Evolutionary conservation across 2,888 invertebrate species (phyloP).

Genomic region (Himalopsyche anomala): DNA sequence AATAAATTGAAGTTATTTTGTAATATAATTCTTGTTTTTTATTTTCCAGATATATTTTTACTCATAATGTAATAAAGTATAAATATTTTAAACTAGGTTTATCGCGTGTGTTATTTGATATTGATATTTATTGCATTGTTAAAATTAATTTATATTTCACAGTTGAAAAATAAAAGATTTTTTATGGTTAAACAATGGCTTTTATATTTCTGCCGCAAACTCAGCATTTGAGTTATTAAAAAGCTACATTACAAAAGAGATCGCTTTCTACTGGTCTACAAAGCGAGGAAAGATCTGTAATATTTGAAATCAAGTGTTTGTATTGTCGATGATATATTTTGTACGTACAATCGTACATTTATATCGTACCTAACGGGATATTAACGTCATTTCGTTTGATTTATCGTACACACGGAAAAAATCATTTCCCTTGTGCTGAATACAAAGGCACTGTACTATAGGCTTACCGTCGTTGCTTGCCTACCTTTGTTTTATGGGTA

Average conservation of each 20-base stretch:
- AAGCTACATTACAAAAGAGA: background rate
- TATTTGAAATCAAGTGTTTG: background rate
- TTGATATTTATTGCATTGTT: no score
- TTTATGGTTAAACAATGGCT: no score
- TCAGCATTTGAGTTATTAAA: background rate
- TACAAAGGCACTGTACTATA: background rate
- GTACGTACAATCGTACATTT: background rate
- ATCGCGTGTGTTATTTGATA: no score
- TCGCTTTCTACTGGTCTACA: background rate
- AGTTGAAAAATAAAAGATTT: no score
- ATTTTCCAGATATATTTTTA: no score
- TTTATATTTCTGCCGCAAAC: background rate
- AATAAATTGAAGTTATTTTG: no score
- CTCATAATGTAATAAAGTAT: no score
- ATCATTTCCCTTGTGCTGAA: slow-evolving; percentile 55
- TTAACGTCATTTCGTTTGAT: slow-evolving; percentile 56
- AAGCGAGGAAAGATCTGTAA: slow-evolving; percentile 6
- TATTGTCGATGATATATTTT: slow-evolving; percentile 48
- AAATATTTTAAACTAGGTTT: no score
- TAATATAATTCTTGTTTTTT: no score
- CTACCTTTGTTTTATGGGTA: slow-evolving; percentile 19
- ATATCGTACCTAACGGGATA: slow-evolving; percentile 47
- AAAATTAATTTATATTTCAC: no score
- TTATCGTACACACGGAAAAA: slow-evolving; percentile 57
- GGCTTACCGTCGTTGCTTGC: background rate